Evolutionary conservation across 1,140 invertebrate genomes (phyloP).

Genomic region (Drosophila fuyamai): DNA sequence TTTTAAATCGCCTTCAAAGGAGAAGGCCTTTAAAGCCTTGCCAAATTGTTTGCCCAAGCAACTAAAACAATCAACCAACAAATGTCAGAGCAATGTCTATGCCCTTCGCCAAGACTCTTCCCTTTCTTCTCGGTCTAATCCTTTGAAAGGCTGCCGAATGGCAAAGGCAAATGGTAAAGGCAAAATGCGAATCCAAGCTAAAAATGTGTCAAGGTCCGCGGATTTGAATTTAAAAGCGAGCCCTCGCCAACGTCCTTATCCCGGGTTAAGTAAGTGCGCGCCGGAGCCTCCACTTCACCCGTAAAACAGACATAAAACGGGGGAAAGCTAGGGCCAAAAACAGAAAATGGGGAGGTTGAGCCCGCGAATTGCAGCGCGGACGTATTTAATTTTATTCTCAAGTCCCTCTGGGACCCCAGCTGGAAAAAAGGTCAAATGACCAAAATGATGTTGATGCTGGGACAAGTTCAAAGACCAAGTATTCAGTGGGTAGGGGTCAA

Average conservation of each 20-base stretch:
- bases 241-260: slow-evolving; percentile 54
- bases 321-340: slow-evolving; percentile 15
- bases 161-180: slow-evolving; percentile 26
- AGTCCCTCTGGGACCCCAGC: slow-evolving; percentile 21
- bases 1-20: slow-evolving; percentile 30
- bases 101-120: background rate
- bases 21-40: slow-evolving; percentile 38
- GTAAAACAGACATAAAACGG: slow-evolving; percentile 69
- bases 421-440: slow-evolving; percentile 54
- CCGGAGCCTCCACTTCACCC: slow-evolving; percentile 40
- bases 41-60: slow-evolving; percentile 48
- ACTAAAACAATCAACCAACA: slow-evolving; percentile 54
- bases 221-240: slow-evolving; percentile 64
- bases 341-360: slow-evolving; percentile 21
- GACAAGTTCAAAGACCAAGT: slow-evolving; percentile 59
- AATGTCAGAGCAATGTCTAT: slow-evolving; percentile 40
- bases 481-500: background rate
- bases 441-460: slow-evolving; percentile 37
- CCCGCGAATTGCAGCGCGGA: slow-evolving; percentile 60
- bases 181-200: slow-evolving; percentile 49
- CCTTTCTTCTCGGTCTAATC: slow-evolving; percentile 12
- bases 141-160: slow-evolving; percentile 43
- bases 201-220: slow-evolving; percentile 77
- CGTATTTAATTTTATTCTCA: slow-evolving; percentile 75
- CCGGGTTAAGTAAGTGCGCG: slow-evolving; percentile 53